Evolutionary conservation across 92 coral and sea anemone species (phyloP).

Genomic region (Zoanthus sociatus): DNA sequence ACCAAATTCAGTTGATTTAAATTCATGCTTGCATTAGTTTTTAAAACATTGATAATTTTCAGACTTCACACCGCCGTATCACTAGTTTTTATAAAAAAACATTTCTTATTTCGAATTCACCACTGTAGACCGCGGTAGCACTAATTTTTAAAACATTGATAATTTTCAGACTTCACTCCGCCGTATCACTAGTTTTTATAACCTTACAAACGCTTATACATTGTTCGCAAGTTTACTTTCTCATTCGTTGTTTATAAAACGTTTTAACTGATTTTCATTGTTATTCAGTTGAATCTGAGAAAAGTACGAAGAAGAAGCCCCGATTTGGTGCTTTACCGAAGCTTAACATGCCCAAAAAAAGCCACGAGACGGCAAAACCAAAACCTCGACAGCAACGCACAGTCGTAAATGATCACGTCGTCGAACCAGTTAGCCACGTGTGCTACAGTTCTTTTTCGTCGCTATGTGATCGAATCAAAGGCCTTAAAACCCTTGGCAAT

Average conservation of each 20-base stretch:
- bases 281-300: slow-evolving; percentile 11
- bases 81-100: no score
- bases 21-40: no score
- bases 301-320: slow-evolving; percentile 2
- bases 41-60: no score
- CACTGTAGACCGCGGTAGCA: no score
- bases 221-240: slow-evolving; percentile 3
- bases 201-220: neutral
- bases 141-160: no score
- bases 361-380: slow-evolving; percentile 20
- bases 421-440: neutral
- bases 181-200: no score
- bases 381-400: neutral
- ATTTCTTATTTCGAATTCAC: no score
- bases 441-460: slow-evolving; percentile 13
- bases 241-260: slow-evolving; percentile 6
- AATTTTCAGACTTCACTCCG: no score
- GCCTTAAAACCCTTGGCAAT: slow-evolving; percentile 59
- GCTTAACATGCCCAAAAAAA: slow-evolving; percentile 15
- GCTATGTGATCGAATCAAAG: neutral
- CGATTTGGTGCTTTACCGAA: slow-evolving; percentile 2
- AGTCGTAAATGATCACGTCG: neutral
- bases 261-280: neutral
- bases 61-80: no score
- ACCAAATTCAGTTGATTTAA: no score